Evolutionary conservation across 2,113 vertebrate genomes (phyloP).

Genomic region (Pseudopodoces humilis): DNA sequence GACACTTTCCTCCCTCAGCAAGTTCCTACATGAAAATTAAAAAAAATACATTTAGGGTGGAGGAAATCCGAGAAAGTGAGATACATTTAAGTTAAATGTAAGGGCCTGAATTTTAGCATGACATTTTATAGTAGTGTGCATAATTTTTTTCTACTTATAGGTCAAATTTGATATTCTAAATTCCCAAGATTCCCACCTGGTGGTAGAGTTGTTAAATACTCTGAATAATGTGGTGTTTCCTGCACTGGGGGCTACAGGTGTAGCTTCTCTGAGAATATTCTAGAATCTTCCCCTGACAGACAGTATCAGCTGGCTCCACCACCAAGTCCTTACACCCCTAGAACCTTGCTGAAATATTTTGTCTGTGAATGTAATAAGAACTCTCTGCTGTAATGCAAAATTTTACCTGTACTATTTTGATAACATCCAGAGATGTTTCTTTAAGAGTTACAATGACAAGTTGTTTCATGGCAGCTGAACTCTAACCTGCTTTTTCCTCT

Average conservation of each 20-base stretch:
- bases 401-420: neutral
- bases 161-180: neutral
- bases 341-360: neutral
- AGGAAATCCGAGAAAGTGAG: neutral
- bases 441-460: neutral
- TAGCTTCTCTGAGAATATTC: neutral
- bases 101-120: neutral
- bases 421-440: neutral
- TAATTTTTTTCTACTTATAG: neutral
- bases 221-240: neutral
- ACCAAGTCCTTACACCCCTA: neutral
- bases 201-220: neutral
- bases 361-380: neutral
- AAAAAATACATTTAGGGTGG: neutral
- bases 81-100: neutral
- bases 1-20: neutral
- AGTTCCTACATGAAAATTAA: neutral
- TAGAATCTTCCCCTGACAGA: neutral
- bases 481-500: neutral
- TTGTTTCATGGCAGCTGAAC: neutral
- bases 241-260: too few species aligned
- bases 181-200: neutral
- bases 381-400: neutral
- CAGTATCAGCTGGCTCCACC: neutral
- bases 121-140: neutral